These are phyloP conservation scores for Cyrtodaria siliqua DNA, from an alignment of 2,888 invertebrate species.

Conservation along the genomic window DNA sequence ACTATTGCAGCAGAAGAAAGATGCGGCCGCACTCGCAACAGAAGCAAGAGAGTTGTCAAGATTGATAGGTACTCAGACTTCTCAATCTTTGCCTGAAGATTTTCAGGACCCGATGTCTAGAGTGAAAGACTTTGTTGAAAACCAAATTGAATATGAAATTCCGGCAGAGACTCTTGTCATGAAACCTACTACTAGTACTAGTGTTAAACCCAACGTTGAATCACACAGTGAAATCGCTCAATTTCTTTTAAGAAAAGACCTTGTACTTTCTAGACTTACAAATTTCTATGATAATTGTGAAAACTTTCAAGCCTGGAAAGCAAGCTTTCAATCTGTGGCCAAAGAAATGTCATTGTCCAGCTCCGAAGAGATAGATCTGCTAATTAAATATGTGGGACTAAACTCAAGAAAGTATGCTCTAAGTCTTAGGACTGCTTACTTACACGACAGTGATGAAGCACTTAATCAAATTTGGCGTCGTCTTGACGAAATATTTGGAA, in stretches of 20 bases:
- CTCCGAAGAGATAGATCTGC: neutral
- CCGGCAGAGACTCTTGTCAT: no score
- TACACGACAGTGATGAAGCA: constrained; percentile 19
- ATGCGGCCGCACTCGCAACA: neutral
- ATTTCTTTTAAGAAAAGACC: neutral
- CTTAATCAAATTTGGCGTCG: constrained; percentile 36
- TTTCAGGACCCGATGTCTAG: neutral
- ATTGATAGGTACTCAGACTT: neutral
- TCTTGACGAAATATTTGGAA: constrained; percentile 44
- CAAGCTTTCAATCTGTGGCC: constrained; percentile 2
- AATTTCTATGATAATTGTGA: neutral
- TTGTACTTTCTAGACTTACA: neutral
- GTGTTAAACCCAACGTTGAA: neutral
- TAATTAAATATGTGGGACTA: no score
- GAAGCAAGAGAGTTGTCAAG: neutral
- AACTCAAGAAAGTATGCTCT: no score
- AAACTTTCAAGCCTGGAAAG: constrained; percentile 4
- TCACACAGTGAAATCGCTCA: neutral
- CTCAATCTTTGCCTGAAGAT: neutral
- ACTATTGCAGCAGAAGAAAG: neutral
- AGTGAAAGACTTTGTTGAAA: neutral
- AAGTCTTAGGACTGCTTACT: no score
- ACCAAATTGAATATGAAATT: neutral
- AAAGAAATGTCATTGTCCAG: neutral
- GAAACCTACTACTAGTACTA: neutral